Conservation (phyloP, 2,888 invertebrate species). For the Nephrocerus scutellatus region DNA sequence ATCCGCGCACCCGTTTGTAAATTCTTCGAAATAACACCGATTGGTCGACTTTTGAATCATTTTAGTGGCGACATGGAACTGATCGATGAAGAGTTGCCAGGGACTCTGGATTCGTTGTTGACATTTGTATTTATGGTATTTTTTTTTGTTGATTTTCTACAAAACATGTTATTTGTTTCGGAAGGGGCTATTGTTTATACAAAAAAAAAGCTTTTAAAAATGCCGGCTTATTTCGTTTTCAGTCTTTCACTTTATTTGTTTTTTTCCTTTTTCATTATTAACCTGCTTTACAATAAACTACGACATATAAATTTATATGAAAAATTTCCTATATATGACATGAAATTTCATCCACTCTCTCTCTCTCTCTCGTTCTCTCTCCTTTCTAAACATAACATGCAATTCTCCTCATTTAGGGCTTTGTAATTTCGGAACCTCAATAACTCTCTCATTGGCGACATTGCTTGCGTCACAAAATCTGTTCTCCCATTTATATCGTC, state of each 20-base stretch:
- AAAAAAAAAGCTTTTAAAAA: slow-evolving; percentile 9
- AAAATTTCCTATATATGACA: too few relatives aligned
- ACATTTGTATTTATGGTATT: slow-evolving; percentile 48
- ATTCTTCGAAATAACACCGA: slow-evolving; percentile 65
- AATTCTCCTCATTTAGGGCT: slow-evolving; percentile 24
- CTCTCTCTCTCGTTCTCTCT: slow-evolving; percentile 14
- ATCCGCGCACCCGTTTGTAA: slow-evolving; percentile 56
- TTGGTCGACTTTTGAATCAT: slow-evolving; percentile 61
- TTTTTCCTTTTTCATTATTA: slow-evolving; percentile 16
- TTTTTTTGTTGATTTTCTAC: slow-evolving; percentile 12
- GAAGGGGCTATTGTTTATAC: too few relatives aligned
- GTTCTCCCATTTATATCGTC: slow-evolving; percentile 46
- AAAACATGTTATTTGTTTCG: not conserved
- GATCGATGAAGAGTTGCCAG: slow-evolving; percentile 57
- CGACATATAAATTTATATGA: slow-evolving; percentile 10
- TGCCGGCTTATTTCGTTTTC: slow-evolving; percentile 14
- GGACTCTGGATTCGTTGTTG: slow-evolving; percentile 49
- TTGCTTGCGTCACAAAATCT: slow-evolving; percentile 37
- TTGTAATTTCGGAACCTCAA: slow-evolving; percentile 40
- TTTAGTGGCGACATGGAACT: slow-evolving; percentile 63
- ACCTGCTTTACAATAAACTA: slow-evolving; percentile 3
- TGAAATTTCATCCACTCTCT: too few relatives aligned
- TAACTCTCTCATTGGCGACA: slow-evolving; percentile 37
- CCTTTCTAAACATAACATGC: slow-evolving; percentile 16
- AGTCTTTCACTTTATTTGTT: slow-evolving; percentile 16